A percentile compares a stretch with the other conserved stretches of the same genome.
Evolutionary conservation across 2,888 invertebrate species (phyloP).

Genomic region (Protonemura montana): DNA sequence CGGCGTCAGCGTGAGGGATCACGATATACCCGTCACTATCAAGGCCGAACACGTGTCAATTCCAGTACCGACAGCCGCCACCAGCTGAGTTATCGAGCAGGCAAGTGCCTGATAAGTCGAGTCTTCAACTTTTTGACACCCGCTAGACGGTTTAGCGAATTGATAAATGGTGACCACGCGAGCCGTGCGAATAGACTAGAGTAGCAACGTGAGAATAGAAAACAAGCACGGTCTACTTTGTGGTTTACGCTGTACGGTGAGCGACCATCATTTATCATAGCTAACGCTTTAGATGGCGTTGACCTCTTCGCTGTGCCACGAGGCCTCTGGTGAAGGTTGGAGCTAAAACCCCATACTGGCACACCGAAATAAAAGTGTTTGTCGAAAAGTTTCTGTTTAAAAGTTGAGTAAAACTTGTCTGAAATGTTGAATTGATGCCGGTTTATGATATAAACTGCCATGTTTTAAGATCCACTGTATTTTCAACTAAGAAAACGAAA

Average conservation of each 20-base stretch:
- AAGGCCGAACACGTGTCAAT: background rate
- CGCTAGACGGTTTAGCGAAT: background rate
- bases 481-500: no score
- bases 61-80: background rate
- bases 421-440: conserved; percentile 18
- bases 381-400: background rate
- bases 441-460: no score
- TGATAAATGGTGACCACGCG: background rate
- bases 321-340: no score
- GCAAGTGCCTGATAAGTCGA: background rate
- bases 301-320: background rate
- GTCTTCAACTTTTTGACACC: background rate
- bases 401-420: background rate
- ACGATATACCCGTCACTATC: background rate
- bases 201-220: background rate
- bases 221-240: background rate
- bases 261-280: background rate
- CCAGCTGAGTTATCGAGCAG: background rate
- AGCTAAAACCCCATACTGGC: background rate
- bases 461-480: no score
- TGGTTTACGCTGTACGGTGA: background rate
- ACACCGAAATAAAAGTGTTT: background rate
- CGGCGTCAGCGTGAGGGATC: background rate
- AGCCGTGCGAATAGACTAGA: background rate
- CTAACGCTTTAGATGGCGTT: background rate